These are phyloP conservation scores for Anguilla anguilla DNA, from an alignment of 2,797 vertebrate genomes.

Conservation along the genomic window DNA sequence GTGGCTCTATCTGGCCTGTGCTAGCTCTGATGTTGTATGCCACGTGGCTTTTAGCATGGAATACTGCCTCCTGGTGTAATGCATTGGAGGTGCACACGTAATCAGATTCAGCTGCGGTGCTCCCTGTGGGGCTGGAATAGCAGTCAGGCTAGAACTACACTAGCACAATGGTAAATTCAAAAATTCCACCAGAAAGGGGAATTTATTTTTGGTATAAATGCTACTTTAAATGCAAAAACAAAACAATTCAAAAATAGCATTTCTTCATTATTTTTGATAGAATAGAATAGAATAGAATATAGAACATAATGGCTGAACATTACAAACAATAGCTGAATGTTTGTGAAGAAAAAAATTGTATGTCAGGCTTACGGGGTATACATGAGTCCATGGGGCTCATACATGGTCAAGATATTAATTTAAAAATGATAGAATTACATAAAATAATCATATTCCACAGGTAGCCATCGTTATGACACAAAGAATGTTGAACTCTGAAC, in stretches of 20 bases:
- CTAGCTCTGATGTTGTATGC: neutral
- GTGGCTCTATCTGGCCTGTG: neutral
- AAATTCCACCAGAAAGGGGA: neutral
- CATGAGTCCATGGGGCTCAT: neutral
- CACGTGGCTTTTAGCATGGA: neutral
- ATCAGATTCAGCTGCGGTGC: neutral
- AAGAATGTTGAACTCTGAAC: neutral
- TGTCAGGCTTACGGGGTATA: no score
- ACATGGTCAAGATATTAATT: neutral
- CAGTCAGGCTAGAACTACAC: neutral
- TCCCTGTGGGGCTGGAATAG: neutral
- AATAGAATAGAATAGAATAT: no score
- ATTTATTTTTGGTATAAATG: neutral
- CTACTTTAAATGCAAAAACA: neutral
- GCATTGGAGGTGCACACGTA: neutral
- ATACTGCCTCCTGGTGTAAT: neutral
- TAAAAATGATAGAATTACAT: neutral
- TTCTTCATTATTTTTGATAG: no score
- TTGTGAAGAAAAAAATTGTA: no score
- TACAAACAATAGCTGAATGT: no score
- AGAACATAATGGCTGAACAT: no score
- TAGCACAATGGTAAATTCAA: neutral
- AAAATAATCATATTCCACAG: neutral
- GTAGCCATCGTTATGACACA: neutral
- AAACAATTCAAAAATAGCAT: no score